Conservation (phyloP, 1,140 invertebrate genomes). For the Elymnias hypermnestra region DNA sequence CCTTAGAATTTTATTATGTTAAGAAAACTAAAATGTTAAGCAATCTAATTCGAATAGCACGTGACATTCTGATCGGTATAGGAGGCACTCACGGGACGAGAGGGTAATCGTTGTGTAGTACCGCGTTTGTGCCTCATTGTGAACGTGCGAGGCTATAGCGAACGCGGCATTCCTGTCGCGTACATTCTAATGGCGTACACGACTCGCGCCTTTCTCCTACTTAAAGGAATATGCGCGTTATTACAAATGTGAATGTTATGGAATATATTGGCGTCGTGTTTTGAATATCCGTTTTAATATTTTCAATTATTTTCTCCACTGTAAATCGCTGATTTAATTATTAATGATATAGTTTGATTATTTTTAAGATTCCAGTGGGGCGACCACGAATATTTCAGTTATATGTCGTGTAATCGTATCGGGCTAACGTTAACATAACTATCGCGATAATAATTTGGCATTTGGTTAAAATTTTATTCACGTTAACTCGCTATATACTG, state of each 20-base stretch:
- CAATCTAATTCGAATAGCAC: conserved; percentile 9
- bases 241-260: conserved; percentile 43
- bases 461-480: too few relatives aligned
- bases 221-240: conserved; percentile 38
- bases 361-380: too few relatives aligned
- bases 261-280: conserved; percentile 32
- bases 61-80: conserved; percentile 13
- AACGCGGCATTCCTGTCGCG: conserved; percentile 43
- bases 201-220: conserved; percentile 29
- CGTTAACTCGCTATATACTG: too few relatives aligned
- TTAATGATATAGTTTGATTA: too few relatives aligned
- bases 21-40: background rate
- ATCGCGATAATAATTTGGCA: too few relatives aligned
- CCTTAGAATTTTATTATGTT: too few relatives aligned
- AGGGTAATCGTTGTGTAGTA: conserved; percentile 65
- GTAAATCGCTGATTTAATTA: too few relatives aligned
- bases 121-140: conserved; percentile 51
- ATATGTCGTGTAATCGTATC: too few relatives aligned
- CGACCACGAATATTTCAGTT: too few relatives aligned
- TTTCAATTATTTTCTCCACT: background rate
- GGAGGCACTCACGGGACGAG: conserved; percentile 38
- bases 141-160: conserved; percentile 37
- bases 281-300: conserved; percentile 26
- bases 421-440: too few relatives aligned
- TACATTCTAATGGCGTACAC: conserved; percentile 51